Percentiles rank a stretch among this genome's conserved stretches.
Conservation (phyloP, 1,140 invertebrate genomes). For the Calephelis virginiensis region DNA sequence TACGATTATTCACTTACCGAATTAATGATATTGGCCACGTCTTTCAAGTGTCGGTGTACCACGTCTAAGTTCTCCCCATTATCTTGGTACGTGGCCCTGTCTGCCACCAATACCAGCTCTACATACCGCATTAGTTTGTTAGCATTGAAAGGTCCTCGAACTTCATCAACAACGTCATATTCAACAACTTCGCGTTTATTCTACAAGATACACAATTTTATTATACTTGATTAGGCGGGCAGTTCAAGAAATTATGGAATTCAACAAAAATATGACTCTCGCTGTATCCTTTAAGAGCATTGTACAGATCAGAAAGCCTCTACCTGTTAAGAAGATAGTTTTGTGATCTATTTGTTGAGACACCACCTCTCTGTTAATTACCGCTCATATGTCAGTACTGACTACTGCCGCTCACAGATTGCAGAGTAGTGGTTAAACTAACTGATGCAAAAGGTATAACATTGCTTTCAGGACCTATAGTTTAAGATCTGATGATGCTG, state of each 20-base stretch:
- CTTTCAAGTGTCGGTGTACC: slow-evolving; percentile 90
- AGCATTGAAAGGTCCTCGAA: slow-evolving; percentile 92
- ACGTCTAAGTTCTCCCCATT: slow-evolving; percentile 84
- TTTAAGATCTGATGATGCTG: no score
- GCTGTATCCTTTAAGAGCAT: no score
- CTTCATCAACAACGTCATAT: slow-evolving; percentile 74
- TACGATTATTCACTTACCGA: slow-evolving; percentile 83
- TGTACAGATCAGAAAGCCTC: no score
- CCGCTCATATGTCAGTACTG: no score
- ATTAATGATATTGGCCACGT: slow-evolving; percentile 97
- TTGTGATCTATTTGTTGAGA: no score
- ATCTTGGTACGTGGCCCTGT: slow-evolving; percentile 90
- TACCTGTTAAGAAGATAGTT: no score
- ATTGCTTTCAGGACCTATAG: no score
- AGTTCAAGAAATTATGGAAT: not conserved
- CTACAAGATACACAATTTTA: slow-evolving; percentile 67
- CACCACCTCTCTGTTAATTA: no score
- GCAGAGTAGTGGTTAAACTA: no score
- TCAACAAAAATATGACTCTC: no score
- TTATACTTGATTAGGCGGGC: slow-evolving; percentile 29
- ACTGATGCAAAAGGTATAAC: no score
- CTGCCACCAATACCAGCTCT: slow-evolving; percentile 94
- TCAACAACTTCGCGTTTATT: slow-evolving; percentile 81
- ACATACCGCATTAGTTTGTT: slow-evolving; percentile 93
- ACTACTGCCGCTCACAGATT: no score